These are phyloP conservation scores for Pegoplata infirma DNA, from an alignment of 2,888 invertebrate species.

Conservation along the genomic window DNA sequence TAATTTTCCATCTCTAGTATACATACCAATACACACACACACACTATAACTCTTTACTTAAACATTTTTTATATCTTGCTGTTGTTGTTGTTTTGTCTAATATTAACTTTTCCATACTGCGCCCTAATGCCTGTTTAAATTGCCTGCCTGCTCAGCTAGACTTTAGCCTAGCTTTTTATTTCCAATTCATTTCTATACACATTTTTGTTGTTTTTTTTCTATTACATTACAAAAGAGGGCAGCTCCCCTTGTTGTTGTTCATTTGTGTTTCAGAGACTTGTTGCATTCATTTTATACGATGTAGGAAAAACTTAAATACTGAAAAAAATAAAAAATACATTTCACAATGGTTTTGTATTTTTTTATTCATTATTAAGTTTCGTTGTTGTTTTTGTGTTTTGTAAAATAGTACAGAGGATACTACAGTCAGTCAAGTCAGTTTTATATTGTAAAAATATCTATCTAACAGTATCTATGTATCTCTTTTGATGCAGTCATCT, in stretches of 20 bases:
- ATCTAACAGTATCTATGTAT: conserved; percentile 56
- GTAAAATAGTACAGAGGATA: conserved; percentile 28
- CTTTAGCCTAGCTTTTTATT: conserved; percentile 23
- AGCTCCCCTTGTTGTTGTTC: conserved; percentile 23
- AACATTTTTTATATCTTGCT: background rate
- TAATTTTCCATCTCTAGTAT: no score
- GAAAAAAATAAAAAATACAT: background rate
- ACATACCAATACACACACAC: conserved; percentile 9
- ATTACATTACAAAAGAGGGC: conserved; percentile 22
- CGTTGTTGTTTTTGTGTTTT: background rate
- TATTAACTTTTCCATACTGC: conserved; percentile 27
- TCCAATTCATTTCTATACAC: background rate
- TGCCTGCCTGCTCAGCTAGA: conserved; percentile 10
- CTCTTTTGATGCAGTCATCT: conserved; percentile 58
- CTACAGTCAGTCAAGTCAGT: conserved; percentile 6
- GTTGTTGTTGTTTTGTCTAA: conserved; percentile 25
- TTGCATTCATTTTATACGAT: conserved; percentile 11
- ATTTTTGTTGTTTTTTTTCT: conserved; percentile 8
- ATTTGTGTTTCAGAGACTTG: conserved; percentile 28
- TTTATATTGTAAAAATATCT: background rate
- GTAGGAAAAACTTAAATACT: background rate
- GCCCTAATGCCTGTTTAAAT: conserved; percentile 50
- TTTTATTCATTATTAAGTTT: background rate
- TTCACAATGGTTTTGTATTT: conserved; percentile 15
- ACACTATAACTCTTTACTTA: background rate